Percentiles rank a stretch among this genome's conserved stretches.
These are phyloP conservation scores for Calyptomena viridis DNA, from an alignment of 2,113 vertebrate species.

Conservation along the genomic window DNA sequence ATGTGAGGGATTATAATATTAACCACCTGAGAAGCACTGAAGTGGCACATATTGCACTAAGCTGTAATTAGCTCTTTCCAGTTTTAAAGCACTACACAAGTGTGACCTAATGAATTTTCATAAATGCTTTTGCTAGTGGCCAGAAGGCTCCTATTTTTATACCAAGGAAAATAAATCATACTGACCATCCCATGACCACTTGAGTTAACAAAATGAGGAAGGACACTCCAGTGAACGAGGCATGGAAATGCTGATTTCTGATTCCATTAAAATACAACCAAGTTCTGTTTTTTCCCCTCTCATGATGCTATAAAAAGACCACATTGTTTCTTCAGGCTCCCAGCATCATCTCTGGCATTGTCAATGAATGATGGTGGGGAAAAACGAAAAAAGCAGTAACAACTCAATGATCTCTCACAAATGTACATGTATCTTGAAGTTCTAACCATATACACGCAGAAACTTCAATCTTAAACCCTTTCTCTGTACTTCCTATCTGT, in stretches of 20 bases:
- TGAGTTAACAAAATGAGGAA: conserved; percentile 50
- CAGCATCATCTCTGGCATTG: background rate
- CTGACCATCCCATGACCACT: background rate
- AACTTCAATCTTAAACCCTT: background rate
- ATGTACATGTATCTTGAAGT: accelerated
- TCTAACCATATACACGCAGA: background rate
- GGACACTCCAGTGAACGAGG: background rate
- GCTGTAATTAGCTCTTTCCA: conserved; percentile 2
- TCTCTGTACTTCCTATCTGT: background rate
- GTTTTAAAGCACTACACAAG: background rate
- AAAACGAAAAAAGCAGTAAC: background rate
- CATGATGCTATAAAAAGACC: background rate
- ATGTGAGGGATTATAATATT: background rate
- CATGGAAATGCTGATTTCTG: conserved; percentile 58
- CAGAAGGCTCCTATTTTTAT: conserved; percentile 43
- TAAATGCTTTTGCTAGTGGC: background rate
- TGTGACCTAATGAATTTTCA: background rate
- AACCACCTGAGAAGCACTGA: background rate
- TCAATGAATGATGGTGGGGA: background rate
- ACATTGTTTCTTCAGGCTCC: background rate
- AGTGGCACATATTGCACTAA: background rate
- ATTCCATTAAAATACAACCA: conserved; percentile 7
- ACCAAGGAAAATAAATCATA: conserved; percentile 18
- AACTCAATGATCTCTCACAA: background rate
- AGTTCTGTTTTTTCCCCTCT: background rate